Evolutionary conservation across 2,888 invertebrate genomes (phyloP).

Genomic region (Dioctria linearis): DNA sequence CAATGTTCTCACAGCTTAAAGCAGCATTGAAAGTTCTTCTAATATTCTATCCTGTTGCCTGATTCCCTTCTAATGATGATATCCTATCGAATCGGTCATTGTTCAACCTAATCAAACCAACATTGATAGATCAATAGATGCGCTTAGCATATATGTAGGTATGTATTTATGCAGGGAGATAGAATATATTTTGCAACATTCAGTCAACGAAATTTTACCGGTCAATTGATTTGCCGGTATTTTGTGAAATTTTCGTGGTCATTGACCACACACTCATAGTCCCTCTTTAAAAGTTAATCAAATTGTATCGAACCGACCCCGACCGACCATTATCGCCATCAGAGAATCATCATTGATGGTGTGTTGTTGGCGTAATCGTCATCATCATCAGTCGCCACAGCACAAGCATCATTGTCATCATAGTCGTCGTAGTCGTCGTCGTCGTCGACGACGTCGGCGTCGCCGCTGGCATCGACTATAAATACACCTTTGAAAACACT

Average conservation of each 20-base stretch:
- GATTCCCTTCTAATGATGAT: too few species aligned
- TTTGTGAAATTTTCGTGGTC: constrained; percentile 40
- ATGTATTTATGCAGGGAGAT: too few species aligned
- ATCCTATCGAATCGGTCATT: neutral
- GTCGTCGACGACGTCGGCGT: neutral
- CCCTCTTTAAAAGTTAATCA: constrained; percentile 48
- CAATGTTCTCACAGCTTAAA: too few species aligned
- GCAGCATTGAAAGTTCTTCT: too few species aligned
- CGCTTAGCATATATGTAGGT: too few species aligned
- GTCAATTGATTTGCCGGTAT: constrained; percentile 43
- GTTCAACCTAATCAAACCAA: neutral
- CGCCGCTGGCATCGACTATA: neutral
- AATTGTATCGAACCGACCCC: constrained; percentile 2
- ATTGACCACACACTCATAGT: constrained; percentile 32
- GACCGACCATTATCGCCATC: constrained; percentile 9
- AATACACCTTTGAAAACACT: constrained; percentile 51
- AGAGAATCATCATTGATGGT: constrained; percentile 9
- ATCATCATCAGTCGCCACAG: neutral
- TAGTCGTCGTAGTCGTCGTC: constrained; percentile 4
- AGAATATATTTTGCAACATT: neutral
- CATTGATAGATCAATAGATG: neutral
- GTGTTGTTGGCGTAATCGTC: neutral
- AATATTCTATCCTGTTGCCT: too few species aligned
- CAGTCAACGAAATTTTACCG: constrained; percentile 15
- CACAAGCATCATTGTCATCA: neutral